Percentiles rank a stretch among this genome's conserved stretches.
phyloP scores from a whole-genome alignment of 1,140 invertebrate genomes.

The Drosophila persimilis region DNA sequence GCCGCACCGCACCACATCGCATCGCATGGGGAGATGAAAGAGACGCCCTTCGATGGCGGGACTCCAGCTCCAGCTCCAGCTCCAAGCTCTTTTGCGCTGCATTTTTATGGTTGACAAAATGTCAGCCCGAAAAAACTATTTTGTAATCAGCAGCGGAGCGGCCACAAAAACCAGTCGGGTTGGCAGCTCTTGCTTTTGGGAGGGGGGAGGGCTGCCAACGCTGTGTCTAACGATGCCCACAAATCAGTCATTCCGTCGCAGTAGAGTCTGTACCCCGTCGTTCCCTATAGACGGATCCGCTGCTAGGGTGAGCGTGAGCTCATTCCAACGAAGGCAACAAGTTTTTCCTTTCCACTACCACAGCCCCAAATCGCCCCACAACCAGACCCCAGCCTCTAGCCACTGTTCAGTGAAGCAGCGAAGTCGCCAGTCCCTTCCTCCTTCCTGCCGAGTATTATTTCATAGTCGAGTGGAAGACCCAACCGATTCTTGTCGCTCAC shows the following conservation, averaged over 20 bases:
- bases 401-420: conserved; percentile 7
- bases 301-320: conserved; percentile 60
- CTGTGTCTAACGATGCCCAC: conserved; percentile 34
- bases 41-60: conserved; percentile 60
- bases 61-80: not conserved
- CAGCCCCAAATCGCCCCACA: conserved; percentile 8
- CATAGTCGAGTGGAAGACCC: conserved; percentile 31
- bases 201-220: conserved; percentile 3
- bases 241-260: conserved; percentile 59
- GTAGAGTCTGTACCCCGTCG: conserved; percentile 21
- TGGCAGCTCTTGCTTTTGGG: conserved; percentile 2
- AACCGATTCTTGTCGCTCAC: conserved; percentile 38
- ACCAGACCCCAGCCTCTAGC: conserved; percentile 15
- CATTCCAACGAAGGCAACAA: conserved; percentile 59
- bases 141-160: conserved; percentile 53
- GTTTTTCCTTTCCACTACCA: conserved; percentile 53
- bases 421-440: conserved; percentile 11
- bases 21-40: conserved; percentile 31
- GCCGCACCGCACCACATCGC: not conserved
- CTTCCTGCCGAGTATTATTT: conserved; percentile 11
- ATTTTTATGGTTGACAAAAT: conserved; percentile 69
- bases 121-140: conserved; percentile 57
- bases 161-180: conserved; percentile 26
- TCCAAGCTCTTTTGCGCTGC: not conserved
- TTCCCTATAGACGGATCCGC: conserved; percentile 30